Evolutionary conservation across 2,113 vertebrate genomes (phyloP), one percentile per base, ranked within the genome.

Genomic region (Leuciscus idus): DNA sequence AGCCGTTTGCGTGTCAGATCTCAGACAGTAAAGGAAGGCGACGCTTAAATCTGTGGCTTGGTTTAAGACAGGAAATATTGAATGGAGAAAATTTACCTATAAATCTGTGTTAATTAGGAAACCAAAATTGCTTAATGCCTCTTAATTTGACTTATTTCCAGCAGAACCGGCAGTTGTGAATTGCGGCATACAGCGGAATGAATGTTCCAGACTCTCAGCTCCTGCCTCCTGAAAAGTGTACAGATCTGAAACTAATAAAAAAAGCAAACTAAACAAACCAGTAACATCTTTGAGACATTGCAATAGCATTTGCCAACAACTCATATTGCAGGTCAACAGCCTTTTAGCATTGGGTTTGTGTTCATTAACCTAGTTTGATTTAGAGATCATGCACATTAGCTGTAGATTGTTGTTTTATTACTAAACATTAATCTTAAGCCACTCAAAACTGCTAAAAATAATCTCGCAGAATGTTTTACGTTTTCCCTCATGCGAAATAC

Each of bases 141-240:
- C 87, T 92, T 90, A 92, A 93, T 92, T 92, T 91, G 92, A 92
- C 89, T 90, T 89, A 86, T 92, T 92, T 92, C 92, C 91, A 93
- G 81, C 90, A 81, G 72, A 85, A 91, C 88, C 79, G 90, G 92
- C 88, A 91, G 92, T 92, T 23, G 64, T 91, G 91, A 93, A 91
- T 87, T 92, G 92, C 88, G 92, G 93, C 83, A 70, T 86, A 46
- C 78, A 82, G 91, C 92, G 93, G 92, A 94, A 93, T 93, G 92
- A 92, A 89, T 92, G 92, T 91, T 91, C 90, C 90, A 91, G 90
- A 90, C 89, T 90, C 87, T 91, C 90, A 90, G 87, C 89, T 87
- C 50, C 86, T 89, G 84, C 74, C 70, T 79, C 52, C 76, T 81
- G 72, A 73, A 73, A 52, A 64, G 75, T 57, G 77, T 78, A 28